Percentiles rank a stretch among this genome's conserved stretches.
Conservation (phyloP, 2,888 invertebrate genomes). For the Xanthorhoe designata region DNA sequence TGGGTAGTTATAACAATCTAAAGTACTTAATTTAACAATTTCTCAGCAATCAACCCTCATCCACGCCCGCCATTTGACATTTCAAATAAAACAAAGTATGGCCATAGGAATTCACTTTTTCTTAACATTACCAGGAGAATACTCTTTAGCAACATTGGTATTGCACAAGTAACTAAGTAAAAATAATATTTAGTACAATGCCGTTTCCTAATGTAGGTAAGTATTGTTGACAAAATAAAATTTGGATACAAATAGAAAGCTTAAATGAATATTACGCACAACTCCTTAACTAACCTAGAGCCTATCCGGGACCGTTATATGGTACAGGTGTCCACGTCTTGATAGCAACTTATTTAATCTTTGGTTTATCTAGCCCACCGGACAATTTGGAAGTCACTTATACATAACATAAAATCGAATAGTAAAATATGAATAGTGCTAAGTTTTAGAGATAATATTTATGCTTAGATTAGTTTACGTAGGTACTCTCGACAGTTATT, state of each 20-base stretch:
- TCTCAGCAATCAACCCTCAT: constrained; percentile 54
- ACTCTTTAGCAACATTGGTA: constrained; percentile 68
- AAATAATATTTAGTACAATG: constrained; percentile 66
- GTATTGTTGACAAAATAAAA: constrained; percentile 59
- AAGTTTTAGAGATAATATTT: constrained; percentile 42
- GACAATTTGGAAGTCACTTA: constrained; percentile 66
- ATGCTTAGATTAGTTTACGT: constrained; percentile 35
- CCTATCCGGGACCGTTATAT: constrained; percentile 72
- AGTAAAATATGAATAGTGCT: constrained; percentile 31
- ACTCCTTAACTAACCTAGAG: constrained; percentile 61
- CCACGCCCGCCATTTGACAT: constrained; percentile 38
- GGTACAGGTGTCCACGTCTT: constrained; percentile 73
- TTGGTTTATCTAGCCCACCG: constrained; percentile 85
- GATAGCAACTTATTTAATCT: constrained; percentile 70
- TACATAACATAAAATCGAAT: constrained; percentile 62
- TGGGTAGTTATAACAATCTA: constrained; percentile 85
- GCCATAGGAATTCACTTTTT: constrained; percentile 83
- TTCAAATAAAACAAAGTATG: constrained; percentile 75
- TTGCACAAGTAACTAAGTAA: constrained; percentile 64
- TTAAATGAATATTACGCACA: constrained; percentile 75
- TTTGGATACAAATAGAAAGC: constrained; percentile 54
- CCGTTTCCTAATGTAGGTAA: constrained; percentile 72
- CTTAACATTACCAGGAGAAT: constrained; percentile 64
- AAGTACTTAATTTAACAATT: constrained; percentile 77
- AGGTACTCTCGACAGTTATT: constrained; percentile 31